Evolutionary conservation across 2,113 vertebrate species (phyloP).

Genomic region (Neolamprologus devosi): DNA sequence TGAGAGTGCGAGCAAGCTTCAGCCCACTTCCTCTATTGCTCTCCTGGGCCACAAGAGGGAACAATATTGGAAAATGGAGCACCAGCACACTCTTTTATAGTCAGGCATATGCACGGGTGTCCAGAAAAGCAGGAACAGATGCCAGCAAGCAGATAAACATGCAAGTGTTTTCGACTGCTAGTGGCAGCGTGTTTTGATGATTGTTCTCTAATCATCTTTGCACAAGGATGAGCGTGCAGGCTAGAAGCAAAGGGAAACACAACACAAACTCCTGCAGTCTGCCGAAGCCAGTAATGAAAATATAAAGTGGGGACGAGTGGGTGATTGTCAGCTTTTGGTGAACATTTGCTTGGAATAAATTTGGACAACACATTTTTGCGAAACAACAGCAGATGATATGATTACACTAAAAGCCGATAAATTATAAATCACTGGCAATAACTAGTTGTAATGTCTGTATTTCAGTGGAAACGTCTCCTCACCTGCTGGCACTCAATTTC

Average conservation of each 20-base stretch:
- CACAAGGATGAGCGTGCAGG: not conserved
- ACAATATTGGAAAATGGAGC: not conserved
- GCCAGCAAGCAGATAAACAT: not conserved
- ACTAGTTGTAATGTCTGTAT: not conserved
- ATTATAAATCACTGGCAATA: not conserved
- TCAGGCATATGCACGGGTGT: not conserved
- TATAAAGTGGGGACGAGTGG: not conserved
- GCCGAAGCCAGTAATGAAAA: not conserved
- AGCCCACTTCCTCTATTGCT: slow-evolving; percentile 17
- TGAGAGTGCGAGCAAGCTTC: not conserved
- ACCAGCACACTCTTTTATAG: not conserved
- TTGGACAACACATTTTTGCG: not conserved
- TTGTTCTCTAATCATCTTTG: not conserved
- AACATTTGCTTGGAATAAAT: not conserved
- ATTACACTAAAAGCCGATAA: not conserved
- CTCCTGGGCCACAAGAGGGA: slow-evolving; percentile 15
- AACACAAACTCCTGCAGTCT: not conserved
- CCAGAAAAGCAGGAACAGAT: not conserved
- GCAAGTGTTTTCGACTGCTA: not conserved
- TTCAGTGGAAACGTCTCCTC: not conserved
- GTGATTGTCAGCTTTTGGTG: not conserved
- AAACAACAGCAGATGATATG: not conserved
- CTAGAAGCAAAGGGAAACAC: not conserved
- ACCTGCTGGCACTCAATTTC: not conserved
- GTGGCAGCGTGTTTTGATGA: not conserved